These are phyloP conservation scores for Metaphire vulgaris DNA, from an alignment of 1,140 invertebrate genomes.

Conservation along the genomic window DNA sequence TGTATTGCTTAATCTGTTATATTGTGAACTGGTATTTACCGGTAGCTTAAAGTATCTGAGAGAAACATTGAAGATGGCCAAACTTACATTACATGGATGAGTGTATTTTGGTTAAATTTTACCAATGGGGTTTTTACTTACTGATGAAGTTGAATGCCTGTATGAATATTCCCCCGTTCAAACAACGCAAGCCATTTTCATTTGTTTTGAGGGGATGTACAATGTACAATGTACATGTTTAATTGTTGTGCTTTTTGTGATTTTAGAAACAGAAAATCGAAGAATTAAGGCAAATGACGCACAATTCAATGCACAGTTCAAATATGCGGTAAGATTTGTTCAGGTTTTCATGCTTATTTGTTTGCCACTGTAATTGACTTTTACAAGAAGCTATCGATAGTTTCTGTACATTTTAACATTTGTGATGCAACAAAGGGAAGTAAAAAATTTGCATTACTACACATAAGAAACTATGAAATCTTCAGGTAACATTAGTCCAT, in stretches of 20 bases:
- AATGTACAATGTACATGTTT: too few species aligned
- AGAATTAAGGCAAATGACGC: slow-evolving; percentile 91
- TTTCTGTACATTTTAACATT: background rate
- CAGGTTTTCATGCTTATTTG: too few species aligned
- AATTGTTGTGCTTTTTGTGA: background rate
- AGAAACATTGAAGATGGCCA: too few species aligned
- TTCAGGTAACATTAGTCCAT: background rate
- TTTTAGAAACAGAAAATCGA: slow-evolving; percentile 63
- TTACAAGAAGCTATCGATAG: too few species aligned
- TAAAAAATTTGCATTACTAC: background rate
- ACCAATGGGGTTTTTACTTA: background rate
- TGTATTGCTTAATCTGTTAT: too few species aligned
- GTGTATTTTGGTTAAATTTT: too few species aligned
- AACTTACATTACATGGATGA: too few species aligned
- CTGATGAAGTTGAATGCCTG: background rate
- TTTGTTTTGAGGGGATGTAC: too few species aligned
- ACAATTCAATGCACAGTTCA: slow-evolving; percentile 87
- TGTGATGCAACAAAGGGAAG: background rate
- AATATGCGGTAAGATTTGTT: slow-evolving; percentile 98
- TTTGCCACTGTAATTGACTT: background rate
- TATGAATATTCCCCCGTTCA: background rate
- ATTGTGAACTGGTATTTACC: too few species aligned
- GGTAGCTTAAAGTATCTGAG: too few species aligned
- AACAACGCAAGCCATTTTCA: background rate
- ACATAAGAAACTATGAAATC: background rate